These are phyloP conservation scores for Hesperia comma DNA, from an alignment of 2,888 invertebrate genomes.

Conservation along the genomic window DNA sequence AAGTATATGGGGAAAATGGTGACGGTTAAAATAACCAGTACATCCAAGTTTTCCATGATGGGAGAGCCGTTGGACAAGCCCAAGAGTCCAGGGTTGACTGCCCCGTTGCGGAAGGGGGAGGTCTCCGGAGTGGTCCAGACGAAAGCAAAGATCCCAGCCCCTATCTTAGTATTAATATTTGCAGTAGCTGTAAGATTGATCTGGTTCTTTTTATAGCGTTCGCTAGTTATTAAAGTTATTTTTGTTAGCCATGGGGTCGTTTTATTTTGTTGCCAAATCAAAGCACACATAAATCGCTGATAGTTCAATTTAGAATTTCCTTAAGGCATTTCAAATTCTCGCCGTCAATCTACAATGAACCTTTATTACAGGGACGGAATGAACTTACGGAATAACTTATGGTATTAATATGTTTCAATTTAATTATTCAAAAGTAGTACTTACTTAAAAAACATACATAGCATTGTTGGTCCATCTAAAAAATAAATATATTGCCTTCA, in stretches of 20 bases:
- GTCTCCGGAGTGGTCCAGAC: slow-evolving; percentile 75
- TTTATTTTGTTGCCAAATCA: slow-evolving; percentile 6
- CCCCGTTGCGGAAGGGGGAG: slow-evolving; percentile 80
- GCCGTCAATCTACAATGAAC: too few species aligned
- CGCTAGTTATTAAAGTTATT: slow-evolving; percentile 37
- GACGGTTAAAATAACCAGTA: slow-evolving; percentile 88
- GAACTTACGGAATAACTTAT: too few species aligned
- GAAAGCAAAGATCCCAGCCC: slow-evolving; percentile 59
- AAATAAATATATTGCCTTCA: too few species aligned
- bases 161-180: slow-evolving; percentile 64
- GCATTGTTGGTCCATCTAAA: too few species aligned
- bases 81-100: slow-evolving; percentile 78
- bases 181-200: slow-evolving; percentile 72
- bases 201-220: slow-evolving; percentile 68
- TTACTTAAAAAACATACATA: too few species aligned
- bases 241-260: slow-evolving; percentile 30
- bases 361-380: too few species aligned
- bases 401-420: too few species aligned
- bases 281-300: too few species aligned
- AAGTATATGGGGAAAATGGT: slow-evolving; percentile 93
- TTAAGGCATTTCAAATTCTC: too few species aligned
- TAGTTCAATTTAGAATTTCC: too few species aligned
- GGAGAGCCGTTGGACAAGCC: slow-evolving; percentile 86
- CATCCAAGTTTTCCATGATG: slow-evolving; percentile 91
- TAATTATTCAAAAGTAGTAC: too few species aligned